Base-by-base conservation (phyloP, 2,888 invertebrate genomes). In the Drosophila gaucha region DNA sequence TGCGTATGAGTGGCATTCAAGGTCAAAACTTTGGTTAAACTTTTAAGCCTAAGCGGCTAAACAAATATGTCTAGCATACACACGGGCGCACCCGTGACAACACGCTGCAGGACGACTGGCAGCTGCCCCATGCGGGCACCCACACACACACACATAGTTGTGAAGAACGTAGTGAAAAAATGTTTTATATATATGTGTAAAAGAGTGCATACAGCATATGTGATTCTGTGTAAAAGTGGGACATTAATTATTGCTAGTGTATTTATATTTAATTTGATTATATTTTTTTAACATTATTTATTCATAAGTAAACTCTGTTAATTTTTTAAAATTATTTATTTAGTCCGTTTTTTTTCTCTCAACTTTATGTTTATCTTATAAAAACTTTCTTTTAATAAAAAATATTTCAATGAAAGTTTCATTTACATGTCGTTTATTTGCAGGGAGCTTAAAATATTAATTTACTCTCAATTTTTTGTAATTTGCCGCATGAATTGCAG, bases 21-120 rank as follows among this genome's bases (percentile, higher is more conserved):
- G 75, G 75, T 77, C 58, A 77, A 67, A 75, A 63, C 44, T 60
- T 78, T 63, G 55, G 52, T 31, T 70, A 46, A 74, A 78, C 67
- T 76, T 78, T 67, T 67, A 69, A 69, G 74, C 58, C 78, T 55
- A 65, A 68, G 59, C 78, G 71, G 55, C 68, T 72, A 70, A 66
- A 36, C 63, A 78, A 69, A 78, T 72, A 72, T 67, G 62, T 78
- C 65, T 74, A 58, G 49, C 50, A 39, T n/a, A 64, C 50, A 75
- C 50, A 60, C 46, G 39, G 46, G 58, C 47, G 10, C 50, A 56
- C 59, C 51, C 50, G 49, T 59, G 50, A 47, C 54, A 65, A 52
- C 72, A 59, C 33, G 55, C 33, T 59, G 55, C 67, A 59, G 58
- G 55, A 51, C 51, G 43, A 44, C 31, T 30, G 49, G 35, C 43